phyloP scores from a whole-genome alignment of 2,113 vertebrate species.

The Gavialis gangeticus region DNA sequence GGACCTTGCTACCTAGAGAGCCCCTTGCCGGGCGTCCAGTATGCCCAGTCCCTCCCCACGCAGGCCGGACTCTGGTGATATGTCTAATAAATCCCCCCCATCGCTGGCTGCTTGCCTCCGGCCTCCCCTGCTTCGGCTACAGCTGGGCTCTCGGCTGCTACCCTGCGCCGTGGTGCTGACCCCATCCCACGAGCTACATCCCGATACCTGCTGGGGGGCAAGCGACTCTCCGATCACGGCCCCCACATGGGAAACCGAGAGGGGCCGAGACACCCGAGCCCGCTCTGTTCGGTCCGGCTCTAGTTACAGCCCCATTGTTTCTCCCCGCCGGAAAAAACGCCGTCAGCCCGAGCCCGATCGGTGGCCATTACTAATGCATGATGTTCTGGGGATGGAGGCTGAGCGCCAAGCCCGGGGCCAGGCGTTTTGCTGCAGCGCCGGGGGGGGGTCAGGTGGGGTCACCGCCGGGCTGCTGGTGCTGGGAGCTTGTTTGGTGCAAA shows the following conservation, averaged over 20 bases:
- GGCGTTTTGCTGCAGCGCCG: neutral
- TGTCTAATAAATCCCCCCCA: neutral
- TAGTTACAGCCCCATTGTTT: conserved; percentile 38
- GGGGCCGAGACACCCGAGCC: conserved; percentile 61
- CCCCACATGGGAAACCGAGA: neutral
- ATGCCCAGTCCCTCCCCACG: too few relatives aligned
- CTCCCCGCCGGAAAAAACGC: conserved; percentile 75
- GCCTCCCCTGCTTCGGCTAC: neutral
- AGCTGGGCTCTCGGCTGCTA: neutral
- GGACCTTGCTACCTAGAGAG: too few relatives aligned
- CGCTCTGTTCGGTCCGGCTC: neutral
- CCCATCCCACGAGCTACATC: too few relatives aligned
- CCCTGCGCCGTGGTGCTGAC: neutral
- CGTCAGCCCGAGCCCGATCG: conserved; percentile 62
- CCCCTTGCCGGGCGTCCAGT: too few relatives aligned
- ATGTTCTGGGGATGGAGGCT: neutral
- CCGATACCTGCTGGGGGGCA: too few relatives aligned
- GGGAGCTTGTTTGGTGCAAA: neutral
- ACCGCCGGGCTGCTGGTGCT: neutral
- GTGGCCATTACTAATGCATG: conserved; percentile 84
- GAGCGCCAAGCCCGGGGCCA: neutral
- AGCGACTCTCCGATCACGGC: neutral
- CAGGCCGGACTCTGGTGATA: neutral
- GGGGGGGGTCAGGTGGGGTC: too few relatives aligned
- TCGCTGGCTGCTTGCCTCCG: neutral